Evolutionary conservation across 2,113 vertebrate species (phyloP), one percentile per base, ranked within the genome.

Genomic region (Gorsachius goisagi): DNA sequence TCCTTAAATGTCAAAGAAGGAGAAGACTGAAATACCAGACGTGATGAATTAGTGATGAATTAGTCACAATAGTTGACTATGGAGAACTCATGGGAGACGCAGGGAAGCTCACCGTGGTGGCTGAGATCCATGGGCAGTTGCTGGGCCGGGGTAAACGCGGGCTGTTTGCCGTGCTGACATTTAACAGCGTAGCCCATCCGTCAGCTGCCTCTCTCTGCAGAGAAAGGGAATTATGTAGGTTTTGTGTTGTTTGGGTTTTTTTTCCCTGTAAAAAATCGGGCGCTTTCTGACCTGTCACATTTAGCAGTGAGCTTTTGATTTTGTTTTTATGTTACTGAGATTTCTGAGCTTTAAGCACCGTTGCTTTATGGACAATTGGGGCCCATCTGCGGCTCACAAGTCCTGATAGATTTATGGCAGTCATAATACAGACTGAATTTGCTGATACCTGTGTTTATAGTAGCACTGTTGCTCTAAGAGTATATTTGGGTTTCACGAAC

Each of bases 261-360:
- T 26, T 62, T 28, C 28, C 35, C 73, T 72, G 39, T 14, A 71
- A 94, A 96, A 93, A 26, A 77, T 59, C 16, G 35, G 62, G 75
- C 58, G 16, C 77, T 89, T 90, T 93, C 71, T 91, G 93, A 95
- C 93, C 83, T 73, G 44, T 64, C 68, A 32, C 75, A 26, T 85
- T 93, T 88, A 52, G 41, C 80, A 41, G 60, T 27, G 58, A 66
- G 88, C 66, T 95, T 97, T 89, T 92, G 64, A 76, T 95, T 95
- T 97, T 68, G 90, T 52, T 93, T 52, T 85, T 89, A 23, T 5
- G n/a, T 77, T 62, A 45, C 62, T 52, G 32, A 63, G 56, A 5
- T 64, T n/a, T n/a, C 33, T 30, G 64, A 77, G 69, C 91, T 91
- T 95, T 82, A 93, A 95, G 80, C 67, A 89, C 45, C 24, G 56